Base-by-base conservation (phyloP, 2,113 vertebrate genomes). In the Haplotaxodon microlepis region DNA sequence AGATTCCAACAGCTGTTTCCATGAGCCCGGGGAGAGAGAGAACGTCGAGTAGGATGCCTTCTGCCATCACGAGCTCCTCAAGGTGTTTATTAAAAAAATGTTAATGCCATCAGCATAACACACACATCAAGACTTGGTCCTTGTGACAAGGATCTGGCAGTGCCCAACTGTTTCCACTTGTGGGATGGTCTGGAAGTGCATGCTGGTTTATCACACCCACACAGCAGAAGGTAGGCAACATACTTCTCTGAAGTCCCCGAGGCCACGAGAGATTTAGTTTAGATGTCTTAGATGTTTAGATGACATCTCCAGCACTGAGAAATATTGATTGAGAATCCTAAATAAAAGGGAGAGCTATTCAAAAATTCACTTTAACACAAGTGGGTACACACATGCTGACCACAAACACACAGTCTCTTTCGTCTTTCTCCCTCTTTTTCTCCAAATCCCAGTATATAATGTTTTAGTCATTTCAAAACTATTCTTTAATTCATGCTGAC, bases 21-120 rank as follows among this genome's bases (percentile, higher is more conserved):
- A 80, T 54, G 69, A 92, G 93, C 92, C 91, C 19, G 38, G 88
- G 92, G 95, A 94, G 87, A 59, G 87, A 59, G 51, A 93, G 92
- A 14, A 16, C 91, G 93, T 95, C 93, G 89, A 95, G 89, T 85
- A 90, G 80, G 94, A 94, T 92, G 92, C 93, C 93, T 95, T 95
- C 93, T 94, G 93, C 94, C 94, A 92, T 93, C 93, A 95, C 89
- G 54, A 89, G 87, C 93, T 95, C 94, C 92, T 95, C 94, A 94
- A 93, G 94, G 95, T 88, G 89, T 96, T 95, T 96, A 95, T 96
- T 95, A 92, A 94, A 95, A 94, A 95, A 94, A 93, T 91, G 83
- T 71, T 94, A 93, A 95, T 92, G 83, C 91, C 87, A 89, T 92
- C 85, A 85, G 83, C 90, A 88, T 78, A 91, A 84, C 88, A 89